These are phyloP conservation scores for Sinocyclocheilus rhinocerous DNA, from an alignment of 2,113 vertebrate genomes.

Conservation along the genomic window DNA sequence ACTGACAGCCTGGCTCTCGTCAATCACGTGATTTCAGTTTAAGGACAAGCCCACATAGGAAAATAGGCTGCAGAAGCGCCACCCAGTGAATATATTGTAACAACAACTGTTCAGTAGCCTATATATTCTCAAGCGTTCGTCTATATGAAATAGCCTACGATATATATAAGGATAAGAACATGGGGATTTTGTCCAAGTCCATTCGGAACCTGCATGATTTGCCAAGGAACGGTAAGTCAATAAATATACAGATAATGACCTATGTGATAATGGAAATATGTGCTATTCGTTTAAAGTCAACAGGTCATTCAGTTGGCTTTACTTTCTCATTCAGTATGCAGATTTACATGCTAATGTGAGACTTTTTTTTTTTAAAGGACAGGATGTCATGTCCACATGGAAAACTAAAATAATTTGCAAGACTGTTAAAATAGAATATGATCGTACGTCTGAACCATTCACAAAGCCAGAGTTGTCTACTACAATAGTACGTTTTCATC, in stretches of 20 bases:
- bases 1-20: no score
- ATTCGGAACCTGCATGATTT: not conserved
- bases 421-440: not conserved
- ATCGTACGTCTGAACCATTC: constrained; percentile 1
- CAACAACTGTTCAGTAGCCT: no score
- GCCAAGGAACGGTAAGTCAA: not conserved
- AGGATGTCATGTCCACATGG: not conserved
- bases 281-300: not conserved
- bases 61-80: no score
- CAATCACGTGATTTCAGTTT: no score
- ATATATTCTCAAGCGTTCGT: no score
- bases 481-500: not conserved
- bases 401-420: not conserved
- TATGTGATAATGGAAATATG: not conserved
- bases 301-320: not conserved
- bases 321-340: no score
- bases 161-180: no score
- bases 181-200: not conserved
- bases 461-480: not conserved
- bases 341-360: not conserved
- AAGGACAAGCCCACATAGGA: no score
- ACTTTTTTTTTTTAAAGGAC: not conserved
- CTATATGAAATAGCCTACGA: no score
- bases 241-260: not conserved
- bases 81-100: no score